Evolutionary conservation across 2,113 vertebrate genomes (phyloP), one percentile per base, ranked within the genome.

Genomic region (Psephotus haematonotus): DNA sequence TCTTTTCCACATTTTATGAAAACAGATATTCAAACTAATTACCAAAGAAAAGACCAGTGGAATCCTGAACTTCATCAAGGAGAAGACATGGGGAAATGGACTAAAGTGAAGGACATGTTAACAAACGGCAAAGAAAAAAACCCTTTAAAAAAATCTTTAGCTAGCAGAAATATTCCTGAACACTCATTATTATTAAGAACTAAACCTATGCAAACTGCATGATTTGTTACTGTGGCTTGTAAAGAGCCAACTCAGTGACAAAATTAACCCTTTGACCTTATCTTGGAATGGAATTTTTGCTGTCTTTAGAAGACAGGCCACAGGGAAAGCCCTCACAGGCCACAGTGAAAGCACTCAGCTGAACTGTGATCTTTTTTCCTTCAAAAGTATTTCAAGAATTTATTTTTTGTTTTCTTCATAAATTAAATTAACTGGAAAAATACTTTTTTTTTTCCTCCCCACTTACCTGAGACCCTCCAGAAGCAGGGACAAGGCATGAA

Each of bases 401-500:
- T 92, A 72, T 97, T 96, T 96, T 92, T 71, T 92, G 93, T 90
- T 96, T 97, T 97, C 92, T 96, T 97, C 92, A 97, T 79, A 97
- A 98, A 98, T 97, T 97, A 92, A 98, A 95, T 98, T 96, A 96
- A 94, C 85, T 94, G 75, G 74, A 82, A 86, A 97, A 98, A 96
- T 63, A 96, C 39, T 33, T 49, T 27, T 94, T 82, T 87, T 96
- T 82, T 98, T 95, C 10, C 13, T 7, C 6, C 5, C 95, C 78
- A 69, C 97, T 98, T 98, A 99, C 99, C 99, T 99, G 99, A 88
- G 99, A 99, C 82, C 99, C 99, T 91, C 99, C 99, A 82, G 99
- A 98, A 27, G 98, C 96, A 68, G 99, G 99, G 91, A 99, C 99
- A 91, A 99, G 98, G 97, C 99, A 99, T 13, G 99, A 98, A 62